Conservation (phyloP, 2,888 invertebrate genomes). For the Gari tellinella region DNA sequence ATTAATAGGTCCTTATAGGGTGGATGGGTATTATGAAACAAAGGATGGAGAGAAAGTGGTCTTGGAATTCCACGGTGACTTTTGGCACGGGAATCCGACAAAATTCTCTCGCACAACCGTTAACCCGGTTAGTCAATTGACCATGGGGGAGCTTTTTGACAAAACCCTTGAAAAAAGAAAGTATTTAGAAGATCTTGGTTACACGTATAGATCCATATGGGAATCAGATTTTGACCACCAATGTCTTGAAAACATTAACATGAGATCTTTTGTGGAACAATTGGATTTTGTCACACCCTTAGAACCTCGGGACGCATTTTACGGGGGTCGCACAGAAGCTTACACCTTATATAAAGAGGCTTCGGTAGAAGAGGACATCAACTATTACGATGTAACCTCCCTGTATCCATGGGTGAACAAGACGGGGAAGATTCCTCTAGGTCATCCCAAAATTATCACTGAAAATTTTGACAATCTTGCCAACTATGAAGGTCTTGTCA, state of each 20-base stretch:
- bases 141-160: conserved; percentile 39
- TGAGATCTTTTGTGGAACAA: too few relatives aligned
- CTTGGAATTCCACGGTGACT: conserved; percentile 45
- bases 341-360: conserved; percentile 61
- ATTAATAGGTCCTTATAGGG: conserved; percentile 24
- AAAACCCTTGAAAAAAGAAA: conserved; percentile 33
- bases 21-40: conserved; percentile 40
- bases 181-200: conserved; percentile 37
- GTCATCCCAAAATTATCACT: conserved; percentile 65
- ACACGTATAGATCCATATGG: conserved; percentile 52
- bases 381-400: conserved; percentile 48
- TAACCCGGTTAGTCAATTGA: conserved; percentile 29
- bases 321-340: conserved; percentile 70
- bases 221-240: conserved; percentile 28
- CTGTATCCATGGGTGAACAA: conserved; percentile 53
- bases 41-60: conserved; percentile 15
- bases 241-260: too few relatives aligned
- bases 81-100: conserved; percentile 38
- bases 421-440: conserved; percentile 60
- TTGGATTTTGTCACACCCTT: too few relatives aligned
- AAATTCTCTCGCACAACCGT: conserved; percentile 25
- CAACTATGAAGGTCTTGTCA: conserved; percentile 24
- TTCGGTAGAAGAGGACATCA: too few relatives aligned
- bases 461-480: too few relatives aligned
- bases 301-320: too few relatives aligned